Conservation (phyloP, 2,888 invertebrate species). For the Boloria euphrosyne region DNA sequence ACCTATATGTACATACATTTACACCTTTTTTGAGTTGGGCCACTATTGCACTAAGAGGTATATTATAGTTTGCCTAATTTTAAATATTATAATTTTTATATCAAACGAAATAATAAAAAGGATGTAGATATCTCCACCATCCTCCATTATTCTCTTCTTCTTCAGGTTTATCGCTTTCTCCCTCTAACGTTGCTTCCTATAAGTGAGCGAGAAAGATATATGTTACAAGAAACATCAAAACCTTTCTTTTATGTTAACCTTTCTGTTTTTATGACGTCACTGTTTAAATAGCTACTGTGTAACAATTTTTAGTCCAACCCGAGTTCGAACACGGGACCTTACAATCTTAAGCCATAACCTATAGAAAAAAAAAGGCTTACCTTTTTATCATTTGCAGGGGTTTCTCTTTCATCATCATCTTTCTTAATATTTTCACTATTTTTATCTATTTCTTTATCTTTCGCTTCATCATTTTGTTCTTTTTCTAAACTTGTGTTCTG, state of each 20-base stretch:
- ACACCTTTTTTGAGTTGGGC: background rate
- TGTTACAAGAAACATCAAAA: background rate
- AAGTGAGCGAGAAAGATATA: constrained; percentile 19
- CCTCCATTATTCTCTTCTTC: constrained; percentile 51
- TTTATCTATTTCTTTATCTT: constrained; percentile 11
- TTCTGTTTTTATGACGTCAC: too few species aligned
- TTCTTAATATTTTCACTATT: background rate
- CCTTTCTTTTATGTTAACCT: too few species aligned
- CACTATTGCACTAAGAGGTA: too few species aligned
- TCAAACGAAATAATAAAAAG: constrained; percentile 79
- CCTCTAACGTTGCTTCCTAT: constrained; percentile 44
- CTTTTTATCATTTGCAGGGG: constrained; percentile 15
- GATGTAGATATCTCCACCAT: constrained; percentile 83
- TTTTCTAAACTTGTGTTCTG: background rate
- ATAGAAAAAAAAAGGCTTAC: too few species aligned
- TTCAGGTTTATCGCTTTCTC: constrained; percentile 42
- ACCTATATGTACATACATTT: background rate
- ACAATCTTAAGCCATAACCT: too few species aligned
- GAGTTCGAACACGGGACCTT: too few species aligned
- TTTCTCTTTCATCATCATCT: background rate
- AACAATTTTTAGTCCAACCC: too few species aligned
- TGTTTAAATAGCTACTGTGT: too few species aligned
- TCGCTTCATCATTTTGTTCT: background rate
- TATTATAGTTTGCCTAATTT: background rate
- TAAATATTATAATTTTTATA: background rate